Conservation (phyloP, 2,113 vertebrate genomes). For the Lamprotornis superbus region DNA sequence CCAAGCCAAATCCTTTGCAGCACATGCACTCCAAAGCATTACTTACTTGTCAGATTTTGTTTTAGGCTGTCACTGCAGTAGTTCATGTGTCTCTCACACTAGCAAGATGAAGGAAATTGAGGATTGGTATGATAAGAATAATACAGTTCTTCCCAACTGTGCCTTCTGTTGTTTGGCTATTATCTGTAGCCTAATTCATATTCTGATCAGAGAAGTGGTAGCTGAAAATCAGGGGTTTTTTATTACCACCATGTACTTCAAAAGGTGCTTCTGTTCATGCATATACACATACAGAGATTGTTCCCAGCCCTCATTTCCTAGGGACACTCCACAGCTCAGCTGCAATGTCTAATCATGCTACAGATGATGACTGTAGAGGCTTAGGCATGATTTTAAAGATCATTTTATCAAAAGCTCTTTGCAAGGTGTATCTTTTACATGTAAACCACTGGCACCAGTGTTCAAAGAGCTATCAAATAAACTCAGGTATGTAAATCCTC, state of each 20-base stretch:
- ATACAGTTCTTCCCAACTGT: constrained; percentile 29
- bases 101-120: constrained; percentile 45
- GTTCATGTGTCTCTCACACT: neutral
- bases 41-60: neutral
- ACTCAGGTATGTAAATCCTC: neutral
- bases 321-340: constrained; percentile 29
- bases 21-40: neutral
- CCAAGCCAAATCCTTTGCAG: neutral
- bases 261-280: neutral
- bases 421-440: neutral
- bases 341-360: neutral
- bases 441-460: neutral
- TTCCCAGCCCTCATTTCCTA: neutral
- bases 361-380: neutral
- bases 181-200: constrained; percentile 71
- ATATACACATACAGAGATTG: neutral
- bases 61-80: neutral
- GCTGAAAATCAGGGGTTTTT: constrained; percentile 36
- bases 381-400: constrained; percentile 44
- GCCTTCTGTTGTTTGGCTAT: constrained; percentile 60
- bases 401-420: neutral
- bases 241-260: constrained; percentile 52
- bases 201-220: constrained; percentile 65
- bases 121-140: constrained; percentile 27
- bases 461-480: constrained; percentile 20